Evolutionary conservation across 2,113 vertebrate species (phyloP), one percentile per base, ranked within the genome.

Genomic region (Halcyon malimbica): DNA sequence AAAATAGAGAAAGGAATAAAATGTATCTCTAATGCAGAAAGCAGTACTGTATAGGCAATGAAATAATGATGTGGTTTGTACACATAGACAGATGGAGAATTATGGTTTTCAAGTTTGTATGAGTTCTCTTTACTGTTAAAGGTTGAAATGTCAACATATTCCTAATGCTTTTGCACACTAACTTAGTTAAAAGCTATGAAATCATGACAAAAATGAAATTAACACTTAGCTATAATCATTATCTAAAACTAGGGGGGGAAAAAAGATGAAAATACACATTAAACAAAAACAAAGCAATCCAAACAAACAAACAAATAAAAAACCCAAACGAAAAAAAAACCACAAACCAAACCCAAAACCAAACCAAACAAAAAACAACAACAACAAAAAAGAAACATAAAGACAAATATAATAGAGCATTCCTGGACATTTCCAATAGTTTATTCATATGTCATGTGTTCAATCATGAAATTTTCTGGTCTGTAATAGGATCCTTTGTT

Each of bases 1-100:
- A 87, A 91, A 91, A 85, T 39, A 51, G 46, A 83, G 93, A 87
- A 91, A 37, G 8, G 16, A 91, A 75, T 86, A 84, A 84, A 89
- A 82, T 57, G 4, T 89, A 82, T 89, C 15, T 90, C 29, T 89
- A 71, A 59, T 91, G 29, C 54, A 81, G 42, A 92, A 75, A 94
- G 20, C 59, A 59, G 29, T 59, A 67, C n/a, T 75, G 4, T 51
- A 24, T 31, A 81, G 46, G 35, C 74, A 91, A 37, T 53, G 29
- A 87, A 94, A 68, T 91, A 75, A 87, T 71, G 1, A 51, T 91
- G 48, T 75, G 74, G 65, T 89, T 91, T 89, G 74, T 91, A 64
- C 57, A 25, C 16, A n/a, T 15, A 68, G 29, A 64, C 5, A 9
- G 26, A 16, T 92, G 39, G 48, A 91, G 77, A 84, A 94, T 87